Evolutionary conservation across 2,888 invertebrate species (phyloP).

Genomic region (Chrysolina haemoptera): DNA sequence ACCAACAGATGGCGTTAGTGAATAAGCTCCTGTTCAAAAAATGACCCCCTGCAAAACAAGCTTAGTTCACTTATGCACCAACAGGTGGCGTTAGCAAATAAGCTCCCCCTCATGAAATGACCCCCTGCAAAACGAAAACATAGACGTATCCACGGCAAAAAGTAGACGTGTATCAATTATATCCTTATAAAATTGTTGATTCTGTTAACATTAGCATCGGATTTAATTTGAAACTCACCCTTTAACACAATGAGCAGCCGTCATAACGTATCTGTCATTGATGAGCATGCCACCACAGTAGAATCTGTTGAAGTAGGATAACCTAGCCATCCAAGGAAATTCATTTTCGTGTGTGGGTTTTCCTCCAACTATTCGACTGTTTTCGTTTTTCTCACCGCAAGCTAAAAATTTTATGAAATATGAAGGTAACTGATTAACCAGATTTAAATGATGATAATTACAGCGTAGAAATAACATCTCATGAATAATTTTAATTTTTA

Average conservation of each 20-base stretch:
- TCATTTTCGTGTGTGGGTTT: slow-evolving; percentile 82
- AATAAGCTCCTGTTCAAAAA: too few species aligned
- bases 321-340: slow-evolving; percentile 91
- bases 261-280: slow-evolving; percentile 89
- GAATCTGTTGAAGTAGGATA: slow-evolving; percentile 90
- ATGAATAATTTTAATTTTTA: too few species aligned
- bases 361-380: slow-evolving; percentile 87
- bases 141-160: too few species aligned
- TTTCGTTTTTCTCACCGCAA: slow-evolving; percentile 88
- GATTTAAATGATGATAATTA: too few species aligned
- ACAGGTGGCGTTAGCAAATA: too few species aligned
- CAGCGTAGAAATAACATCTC: too few species aligned
- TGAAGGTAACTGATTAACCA: too few species aligned
- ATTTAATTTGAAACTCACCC: slow-evolving; percentile 73
- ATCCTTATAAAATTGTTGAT: not conserved
- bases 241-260: slow-evolving; percentile 92
- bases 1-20: too few species aligned
- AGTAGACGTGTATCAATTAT: not conserved
- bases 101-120: too few species aligned
- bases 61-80: too few species aligned
- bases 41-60: too few species aligned
- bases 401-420: slow-evolving; percentile 70
- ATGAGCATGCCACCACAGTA: slow-evolving; percentile 92
- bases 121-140: too few species aligned
- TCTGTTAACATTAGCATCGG: not conserved